phyloP scores from a whole-genome alignment of 2,888 invertebrate genomes.

The Chymomyza fuscimana region DNA sequence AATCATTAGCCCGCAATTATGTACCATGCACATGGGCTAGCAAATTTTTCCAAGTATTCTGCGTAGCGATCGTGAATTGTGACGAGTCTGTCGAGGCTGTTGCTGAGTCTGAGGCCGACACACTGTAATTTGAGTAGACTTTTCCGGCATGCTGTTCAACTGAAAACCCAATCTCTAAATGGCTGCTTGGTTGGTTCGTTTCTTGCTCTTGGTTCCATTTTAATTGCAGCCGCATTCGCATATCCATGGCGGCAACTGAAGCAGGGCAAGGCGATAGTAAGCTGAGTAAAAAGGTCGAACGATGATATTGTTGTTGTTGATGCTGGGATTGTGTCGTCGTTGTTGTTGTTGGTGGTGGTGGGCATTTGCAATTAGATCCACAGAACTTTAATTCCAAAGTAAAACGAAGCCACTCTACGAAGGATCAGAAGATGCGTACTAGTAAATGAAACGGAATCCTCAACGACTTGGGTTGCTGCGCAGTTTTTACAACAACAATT shows the following conservation, averaged over 20 bases:
- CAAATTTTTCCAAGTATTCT: constrained; percentile 18
- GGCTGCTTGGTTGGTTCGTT: constrained; percentile 41
- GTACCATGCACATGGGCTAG: constrained; percentile 26
- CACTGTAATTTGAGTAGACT: constrained; percentile 46
- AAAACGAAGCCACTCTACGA: constrained; percentile 69
- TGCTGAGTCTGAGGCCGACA: neutral
- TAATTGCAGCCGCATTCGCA: constrained; percentile 58
- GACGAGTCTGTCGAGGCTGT: neutral
- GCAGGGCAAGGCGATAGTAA: constrained; percentile 35
- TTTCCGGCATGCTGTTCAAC: constrained; percentile 70
- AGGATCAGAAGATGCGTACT: constrained; percentile 55
- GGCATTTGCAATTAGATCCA: constrained; percentile 66
- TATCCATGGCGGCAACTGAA: constrained; percentile 38
- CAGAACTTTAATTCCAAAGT: constrained; percentile 33
- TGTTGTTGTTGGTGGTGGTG: constrained; percentile 27
- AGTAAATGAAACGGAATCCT: constrained; percentile 50
- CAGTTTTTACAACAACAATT: constrained; percentile 30
- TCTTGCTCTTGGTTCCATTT: constrained; percentile 57
- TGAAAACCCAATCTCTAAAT: constrained; percentile 18
- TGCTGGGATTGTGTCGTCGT: constrained; percentile 29
- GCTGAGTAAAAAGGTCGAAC: neutral
- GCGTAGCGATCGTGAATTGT: constrained; percentile 13
- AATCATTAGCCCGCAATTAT: neutral
- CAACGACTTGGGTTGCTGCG: constrained; percentile 36
- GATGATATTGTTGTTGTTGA: neutral